Percentiles rank a stretch among this genome's conserved stretches.
Evolutionary conservation across 2,113 vertebrate species (phyloP).

Genomic region (Pelecanus crispus): DNA sequence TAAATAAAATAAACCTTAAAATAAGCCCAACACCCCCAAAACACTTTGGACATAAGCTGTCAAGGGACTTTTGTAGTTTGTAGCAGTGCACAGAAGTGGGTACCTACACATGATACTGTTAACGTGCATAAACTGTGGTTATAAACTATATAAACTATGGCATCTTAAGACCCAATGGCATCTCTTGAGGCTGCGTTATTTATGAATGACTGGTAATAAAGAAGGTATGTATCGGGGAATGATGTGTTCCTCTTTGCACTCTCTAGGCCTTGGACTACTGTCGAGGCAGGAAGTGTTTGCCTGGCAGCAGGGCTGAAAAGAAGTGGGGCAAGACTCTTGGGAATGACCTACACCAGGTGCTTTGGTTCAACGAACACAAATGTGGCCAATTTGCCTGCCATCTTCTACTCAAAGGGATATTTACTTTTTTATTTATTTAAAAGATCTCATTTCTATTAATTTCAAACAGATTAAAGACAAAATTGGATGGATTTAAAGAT

Average conservation of each 20-base stretch:
- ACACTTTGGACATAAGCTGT: neutral
- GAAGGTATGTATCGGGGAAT: neutral
- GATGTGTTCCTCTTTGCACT: neutral
- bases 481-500: neutral
- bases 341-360: neutral
- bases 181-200: neutral
- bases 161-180: neutral
- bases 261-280: neutral
- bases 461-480: neutral
- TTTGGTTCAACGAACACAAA: neutral
- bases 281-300: neutral
- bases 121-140: neutral
- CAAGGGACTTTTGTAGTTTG: neutral
- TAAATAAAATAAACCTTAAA: neutral
- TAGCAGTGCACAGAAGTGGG: neutral
- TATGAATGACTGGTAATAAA: neutral
- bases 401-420: neutral
- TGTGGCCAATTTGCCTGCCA: neutral
- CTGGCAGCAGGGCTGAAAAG: neutral
- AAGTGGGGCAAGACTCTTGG: neutral
- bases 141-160: neutral
- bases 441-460: neutral
- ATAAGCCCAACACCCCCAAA: neutral
- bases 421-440: neutral
- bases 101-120: neutral